Base-by-base conservation (phyloP, 64 coral and sea anemone species). In the Trachythela sp. region DNA sequence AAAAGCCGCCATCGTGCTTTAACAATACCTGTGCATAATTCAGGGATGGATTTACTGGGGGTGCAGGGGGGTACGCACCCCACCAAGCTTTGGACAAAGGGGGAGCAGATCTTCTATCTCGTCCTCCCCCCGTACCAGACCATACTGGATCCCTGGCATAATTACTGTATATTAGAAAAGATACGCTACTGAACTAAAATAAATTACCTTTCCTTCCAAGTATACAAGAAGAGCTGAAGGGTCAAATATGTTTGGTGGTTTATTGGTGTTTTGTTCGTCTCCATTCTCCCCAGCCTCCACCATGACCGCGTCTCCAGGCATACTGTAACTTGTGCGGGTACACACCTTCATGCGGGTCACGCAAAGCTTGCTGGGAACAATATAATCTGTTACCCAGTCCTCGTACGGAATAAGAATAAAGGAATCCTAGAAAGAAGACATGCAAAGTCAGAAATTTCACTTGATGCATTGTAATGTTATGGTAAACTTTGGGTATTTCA, bases 231-330 rank as follows among this genome's bases (percentile, higher is more conserved):
- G 91, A 0, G 88, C 83, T 30, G 36, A 48, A n/a, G 96, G 93
- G 87, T 99, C 91, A 42, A 95, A 87, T 34, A 95, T 94, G 32
- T 92, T 99, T 41, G 96, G 93, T 89, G 96, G 96, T 50, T 91
- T 84, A 54, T 27, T 68, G 35, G 85, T 29, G 13, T 37, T 77
- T 13, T 89, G 87, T 75, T 87, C 37, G 52, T 86, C 91, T 34
- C 76, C 34, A 27, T 70, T 51, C 29, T 99, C 96, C 32, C 76
- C 34, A 27, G 85, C 72, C 29, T 99, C 96, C 32, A 91, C 86
- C 48, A 86, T 92, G 29, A 93, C 88, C 35, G 96, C 92, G 48
- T 93, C 89, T 36, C 94, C 92, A 5, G 96, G 96, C 42, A 89
- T 40, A 20, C 93, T 89, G 31, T 99, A 99, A 14, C 87, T 86